Base-by-base conservation (phyloP, 2,888 invertebrate genomes). In the Agrochola lychnidis region DNA sequence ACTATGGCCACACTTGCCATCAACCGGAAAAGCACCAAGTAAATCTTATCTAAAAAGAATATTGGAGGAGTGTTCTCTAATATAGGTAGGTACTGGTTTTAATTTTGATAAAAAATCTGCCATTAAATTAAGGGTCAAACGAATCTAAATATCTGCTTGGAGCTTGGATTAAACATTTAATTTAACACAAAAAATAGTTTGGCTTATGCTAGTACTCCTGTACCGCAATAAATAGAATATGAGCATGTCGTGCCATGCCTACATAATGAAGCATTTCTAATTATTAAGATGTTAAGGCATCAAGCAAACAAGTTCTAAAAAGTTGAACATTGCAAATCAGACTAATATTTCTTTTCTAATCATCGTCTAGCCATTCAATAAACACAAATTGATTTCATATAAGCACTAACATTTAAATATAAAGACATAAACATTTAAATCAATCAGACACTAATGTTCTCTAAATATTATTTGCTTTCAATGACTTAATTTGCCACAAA, bases 401-500 rank as follows among this genome's bases (percentile, higher is more conserved):
- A 73, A 73, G 45, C 73, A 68, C 72, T 78, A 81, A 82, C 57
- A 78, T 51, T 81, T 45, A 73, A 73, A 73, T 56, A 56, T 71
- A 62, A 51, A 79, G 68, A n/a, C 48, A 67, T 67, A 70, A 81
- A 81, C 63, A 79, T 76, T 76, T 71, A 82, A 84, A 76, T 82
- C 70, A 81, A 84, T 84, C 80, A 69, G 36, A 7, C 30, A 63
- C 40, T 83, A 82, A 85, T 86, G 77, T 61, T 73, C 68, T 78
- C 64, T 68, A 82, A 83, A 81, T 82, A 77, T 83, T 75, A 79
- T 83, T 73, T 66, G 70, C 25, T 62, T 53, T 71, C 59, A 62
- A 83, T 53, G 82, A 70, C 71, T 82, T 79, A 82, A 82, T 82
- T 76, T 53, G 16, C 66, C 66, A 85, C 88, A 86, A 86, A 84